Evolutionary conservation across 2,113 vertebrate species (phyloP), one percentile per base, ranked within the genome.

Genomic region (Hystrix brachyura): DNA sequence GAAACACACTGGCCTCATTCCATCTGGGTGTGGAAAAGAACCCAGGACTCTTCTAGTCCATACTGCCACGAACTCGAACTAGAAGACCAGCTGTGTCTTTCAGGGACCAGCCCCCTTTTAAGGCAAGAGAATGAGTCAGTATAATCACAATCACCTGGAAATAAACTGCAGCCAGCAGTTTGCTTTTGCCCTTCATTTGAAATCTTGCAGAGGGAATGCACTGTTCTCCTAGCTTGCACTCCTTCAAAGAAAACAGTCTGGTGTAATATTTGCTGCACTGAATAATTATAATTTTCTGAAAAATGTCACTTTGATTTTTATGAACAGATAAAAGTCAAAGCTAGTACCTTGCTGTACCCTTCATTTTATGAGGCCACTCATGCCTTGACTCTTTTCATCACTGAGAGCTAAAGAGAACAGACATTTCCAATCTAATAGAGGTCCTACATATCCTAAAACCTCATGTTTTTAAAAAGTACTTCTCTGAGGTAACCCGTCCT

Each of bases 101-200:
- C 84, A 88, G 89, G 97, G 69, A 89, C 46, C 43, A 79, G 25
- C 21, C 25, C 71, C 92, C 91, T 80, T 91, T 90, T 57, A 96
- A 86, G 90, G 79, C n/a, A 85, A 72, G 87, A 97, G 89, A 95
- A 96, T 76, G 94, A 97, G 84, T 94, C 59, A 94, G 91, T 46
- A 17, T 57, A 74, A 95, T 94, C 95, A 71, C 62, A 97, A 51
- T 15, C 57, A 98, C 86, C 76, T 93, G 94, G 65, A 12, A 4
- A 94, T 76, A 46, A 94, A 92, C 80, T 79, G 57, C 64, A 74
- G 93, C 34, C 13, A 23, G 92, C 38, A 92, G 69, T 90, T 93
- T 93, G 53, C 91, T 94, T 94, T 53, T 98, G 90, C 96, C 83
- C 19, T 83, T 62, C 67, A 86, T 15, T 25, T 60, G 95, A 91